Base-by-base conservation (phyloP, 2,113 vertebrate species). In the Holacanthus passer region DNA sequence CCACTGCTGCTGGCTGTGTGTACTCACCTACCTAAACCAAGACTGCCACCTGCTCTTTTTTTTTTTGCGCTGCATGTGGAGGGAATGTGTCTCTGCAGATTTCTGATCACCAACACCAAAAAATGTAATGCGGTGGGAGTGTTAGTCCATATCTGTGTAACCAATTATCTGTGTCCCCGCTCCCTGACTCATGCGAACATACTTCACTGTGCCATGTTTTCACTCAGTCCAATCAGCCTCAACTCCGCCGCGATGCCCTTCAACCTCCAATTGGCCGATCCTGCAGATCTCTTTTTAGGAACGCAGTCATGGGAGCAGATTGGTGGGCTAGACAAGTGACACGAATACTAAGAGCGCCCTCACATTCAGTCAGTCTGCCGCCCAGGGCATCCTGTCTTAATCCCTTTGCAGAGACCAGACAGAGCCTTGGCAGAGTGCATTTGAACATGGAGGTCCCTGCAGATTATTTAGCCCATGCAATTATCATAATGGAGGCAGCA, bases 401-500 rank as follows among this genome's bases (percentile, higher is more conserved):
- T 94, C 88, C 91, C 83, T 83, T 87, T 81, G 85, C 88, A 83
- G 88, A 81, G 88, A 89, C 76, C 84, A 87, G 88, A 81, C 83
- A 85, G 58, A 76, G 87, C 79, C 75, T 88, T 86, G 83, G 86
- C 87, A 83, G 85, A 88, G 83, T 76, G 85, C 82, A 85, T 90
- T 79, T 66, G 27, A 89, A 89, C 87, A 84, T 66, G 41, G 67
- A 90, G 84, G 87, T 88, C 93, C 88, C 87, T 78, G 87, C 83
- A 89, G 89, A 91, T 91, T 93, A 91, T 93, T 94, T 91, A 91
- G 79, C 88, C 79, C 78, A 31, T 88, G 86, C 89, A 93, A 94
- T 94, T 94, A 93, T 93, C 83, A 91, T 94, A 94, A 94, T 94
- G 93, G 92, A 91, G 72, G 91, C 79, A 79, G 68, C 89, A 89